Evolutionary conservation across 92 coral and sea anemone genomes (phyloP).

Genomic region (Palythoa heliodiscus): DNA sequence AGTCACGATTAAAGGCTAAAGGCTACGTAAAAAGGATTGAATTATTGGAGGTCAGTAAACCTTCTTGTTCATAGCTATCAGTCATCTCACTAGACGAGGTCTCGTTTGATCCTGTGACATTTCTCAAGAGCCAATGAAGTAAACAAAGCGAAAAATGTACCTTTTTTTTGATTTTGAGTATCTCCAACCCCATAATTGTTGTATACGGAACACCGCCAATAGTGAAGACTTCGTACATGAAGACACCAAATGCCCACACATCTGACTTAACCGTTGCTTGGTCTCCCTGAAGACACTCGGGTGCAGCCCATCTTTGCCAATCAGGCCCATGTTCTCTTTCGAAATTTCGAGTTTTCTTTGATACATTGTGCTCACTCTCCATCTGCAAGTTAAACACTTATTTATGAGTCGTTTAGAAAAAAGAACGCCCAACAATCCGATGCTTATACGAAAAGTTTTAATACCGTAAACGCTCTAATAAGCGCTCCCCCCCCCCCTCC

Average conservation of each 20-base stretch:
- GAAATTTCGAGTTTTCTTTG: background rate
- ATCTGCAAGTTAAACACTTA: background rate
- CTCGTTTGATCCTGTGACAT: background rate
- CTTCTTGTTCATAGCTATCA: background rate
- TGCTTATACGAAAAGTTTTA: too few species aligned
- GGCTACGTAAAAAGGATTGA: too few species aligned
- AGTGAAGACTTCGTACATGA: conserved; percentile 7
- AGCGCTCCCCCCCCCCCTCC: too few species aligned
- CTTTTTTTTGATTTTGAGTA: background rate
- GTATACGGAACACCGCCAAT: conserved; percentile 25
- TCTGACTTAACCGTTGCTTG: background rate
- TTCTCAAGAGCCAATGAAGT: too few species aligned
- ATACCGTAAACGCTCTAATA: too few species aligned
- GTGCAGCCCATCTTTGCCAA: conserved; percentile 19
- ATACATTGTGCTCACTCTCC: background rate
- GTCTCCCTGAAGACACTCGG: background rate
- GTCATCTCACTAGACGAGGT: too few species aligned
- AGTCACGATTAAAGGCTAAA: too few species aligned
- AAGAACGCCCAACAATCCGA: too few species aligned
- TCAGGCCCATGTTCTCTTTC: background rate
- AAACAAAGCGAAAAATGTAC: background rate
- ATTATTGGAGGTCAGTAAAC: too few species aligned
- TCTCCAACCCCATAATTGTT: conserved; percentile 3
- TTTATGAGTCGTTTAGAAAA: too few species aligned
- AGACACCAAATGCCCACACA: conserved; percentile 21